Base-by-base conservation (phyloP, 92 coral and sea anemone species). In the Plumapathes pennacea region DNA sequence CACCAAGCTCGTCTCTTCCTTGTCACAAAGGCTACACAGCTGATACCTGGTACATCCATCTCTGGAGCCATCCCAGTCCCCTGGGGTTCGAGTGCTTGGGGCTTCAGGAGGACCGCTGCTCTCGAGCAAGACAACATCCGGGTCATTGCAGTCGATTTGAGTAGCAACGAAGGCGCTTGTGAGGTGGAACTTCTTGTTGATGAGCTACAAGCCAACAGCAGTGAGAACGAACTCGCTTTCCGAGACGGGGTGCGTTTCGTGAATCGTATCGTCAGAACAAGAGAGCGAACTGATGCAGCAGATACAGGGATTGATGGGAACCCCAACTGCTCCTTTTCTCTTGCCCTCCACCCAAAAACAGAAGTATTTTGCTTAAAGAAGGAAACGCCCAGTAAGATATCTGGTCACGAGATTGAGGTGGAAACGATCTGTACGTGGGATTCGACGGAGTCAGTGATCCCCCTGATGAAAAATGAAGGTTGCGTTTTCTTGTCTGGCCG, bases 61-160 rank as follows among this genome's bases (percentile, higher is more conserved):
- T 28, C 51, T 25, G 17, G 10, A 12, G 46, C 51, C 26, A 39
- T 22, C 13, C 21, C 55, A 20, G 24, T 84, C 17, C 90, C 90
- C 0, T 84, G 81, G 81, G 57, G 65, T 6, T 24, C 82, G 12
- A 71, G 73, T 4, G 53, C 72, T 20, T 74, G 84, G 84, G 90
- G 90, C 10, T 59, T 84, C 4, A 59, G 74, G 28, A 53, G 90
- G 67, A 78, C 90, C 0, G 77, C 84, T 25, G 62, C 74, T 10
- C 78, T 71, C 17, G 90, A 84, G 49, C 50, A 53, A 22, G 53
- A 39, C 9, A 54, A 53, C 24, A 38, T 80, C 18, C 59, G 64
- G 25, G 65, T 71, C 4, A 63, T 48, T 4, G n/a, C 61, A 1
- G 60, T 84, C 47, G 90, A 84, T 44, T 59, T 84, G 2, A 21